Percentiles rank a stretch among this genome's conserved stretches.
Conservation (phyloP, 2,797 vertebrate species). For the Pitangus sulphuratus region DNA sequence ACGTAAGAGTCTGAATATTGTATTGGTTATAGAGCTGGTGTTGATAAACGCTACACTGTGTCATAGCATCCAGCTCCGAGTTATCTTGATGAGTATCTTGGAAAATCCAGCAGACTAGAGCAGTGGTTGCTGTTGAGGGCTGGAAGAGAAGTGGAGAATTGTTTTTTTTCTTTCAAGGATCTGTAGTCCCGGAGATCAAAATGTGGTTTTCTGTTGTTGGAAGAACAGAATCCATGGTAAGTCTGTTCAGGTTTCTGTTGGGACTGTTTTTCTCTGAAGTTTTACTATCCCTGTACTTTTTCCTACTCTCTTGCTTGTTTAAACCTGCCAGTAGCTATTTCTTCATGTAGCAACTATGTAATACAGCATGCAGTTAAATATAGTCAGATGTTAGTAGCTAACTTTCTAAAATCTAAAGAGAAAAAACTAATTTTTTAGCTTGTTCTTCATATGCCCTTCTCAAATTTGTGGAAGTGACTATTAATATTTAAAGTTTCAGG, state of each 20-base stretch:
- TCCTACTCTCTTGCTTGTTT: slow-evolving; percentile 38
- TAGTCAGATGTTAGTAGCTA: slow-evolving; percentile 17
- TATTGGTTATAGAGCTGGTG: slow-evolving; percentile 62
- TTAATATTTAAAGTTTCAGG: slow-evolving; percentile 48
- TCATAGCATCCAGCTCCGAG: slow-evolving; percentile 66
- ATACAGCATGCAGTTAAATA: slow-evolving; percentile 46
- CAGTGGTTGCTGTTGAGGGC: slow-evolving; percentile 41
- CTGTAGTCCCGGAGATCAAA: slow-evolving; percentile 57
- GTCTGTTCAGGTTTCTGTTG: slow-evolving; percentile 66
- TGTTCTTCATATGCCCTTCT: not conserved
- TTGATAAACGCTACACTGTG: slow-evolving; percentile 72
- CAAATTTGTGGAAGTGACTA: not conserved
- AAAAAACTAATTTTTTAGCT: slow-evolving; percentile 42
- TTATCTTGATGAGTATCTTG: slow-evolving; percentile 68
- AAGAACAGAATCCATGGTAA: slow-evolving; percentile 84
- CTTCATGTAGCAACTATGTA: slow-evolving; percentile 15
- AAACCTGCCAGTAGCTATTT: slow-evolving; percentile 59
- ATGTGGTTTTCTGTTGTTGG: slow-evolving; percentile 99
- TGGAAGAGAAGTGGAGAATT: slow-evolving; percentile 61
- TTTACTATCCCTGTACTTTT: slow-evolving; percentile 39
- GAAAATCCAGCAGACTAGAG: slow-evolving; percentile 69
- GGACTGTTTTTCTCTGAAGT: slow-evolving; percentile 44
- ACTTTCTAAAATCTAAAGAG: slow-evolving; percentile 41
- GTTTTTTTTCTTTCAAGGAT: slow-evolving; percentile 61
- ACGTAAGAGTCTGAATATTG: slow-evolving; percentile 77